A percentile compares a stretch with the other conserved stretches of the same genome.
These are phyloP conservation scores for Scelioninae gen. 1 DNA, from an alignment of 2,888 invertebrate species.

Conservation along the genomic window DNA sequence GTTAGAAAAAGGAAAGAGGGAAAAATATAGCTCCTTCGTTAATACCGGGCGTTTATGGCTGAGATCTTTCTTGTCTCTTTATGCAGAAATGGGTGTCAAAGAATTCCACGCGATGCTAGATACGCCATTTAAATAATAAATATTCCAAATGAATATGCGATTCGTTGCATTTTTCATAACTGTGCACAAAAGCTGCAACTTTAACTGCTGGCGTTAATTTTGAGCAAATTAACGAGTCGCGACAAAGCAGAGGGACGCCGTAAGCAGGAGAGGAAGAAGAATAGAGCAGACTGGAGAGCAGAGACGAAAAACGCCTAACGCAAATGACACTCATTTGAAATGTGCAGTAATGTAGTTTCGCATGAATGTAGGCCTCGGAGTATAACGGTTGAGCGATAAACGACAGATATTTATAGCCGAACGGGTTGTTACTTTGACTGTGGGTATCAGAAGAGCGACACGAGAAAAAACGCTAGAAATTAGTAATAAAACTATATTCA, in stretches of 20 bases:
- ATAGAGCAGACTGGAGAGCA: background rate
- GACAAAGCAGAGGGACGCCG: too few relatives aligned
- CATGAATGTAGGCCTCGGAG: slow-evolving; percentile 62
- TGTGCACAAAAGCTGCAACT: slow-evolving; percentile 27
- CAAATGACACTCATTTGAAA: slow-evolving; percentile 44
- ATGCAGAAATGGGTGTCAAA: slow-evolving; percentile 57
- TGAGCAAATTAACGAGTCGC: slow-evolving; percentile 31
- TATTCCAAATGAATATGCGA: slow-evolving; percentile 51
- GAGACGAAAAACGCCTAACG: slow-evolving; percentile 5
- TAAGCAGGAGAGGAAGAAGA: too few relatives aligned
- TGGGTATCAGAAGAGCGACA: slow-evolving; percentile 49
- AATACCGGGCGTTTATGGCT: slow-evolving; percentile 80
- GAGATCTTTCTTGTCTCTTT: slow-evolving; percentile 62
- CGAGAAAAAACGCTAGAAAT: slow-evolving; percentile 1
- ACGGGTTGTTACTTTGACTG: too few relatives aligned
- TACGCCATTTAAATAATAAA: slow-evolving; percentile 52
- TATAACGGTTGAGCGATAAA: slow-evolving; percentile 71
- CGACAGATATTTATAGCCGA: slow-evolving; percentile 70
- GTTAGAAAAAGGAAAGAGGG: slow-evolving; percentile 74
- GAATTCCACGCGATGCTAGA: slow-evolving; percentile 48
- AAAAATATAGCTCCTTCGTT: slow-evolving; percentile 77
- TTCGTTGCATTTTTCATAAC: slow-evolving; percentile 37
- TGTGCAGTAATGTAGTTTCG: slow-evolving; percentile 20
- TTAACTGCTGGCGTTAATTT: slow-evolving; percentile 33
- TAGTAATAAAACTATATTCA: background rate